Evolutionary conservation across 2,888 invertebrate species (phyloP), one percentile per base, ranked within the genome.

Genomic region (Nycteola revayana): DNA sequence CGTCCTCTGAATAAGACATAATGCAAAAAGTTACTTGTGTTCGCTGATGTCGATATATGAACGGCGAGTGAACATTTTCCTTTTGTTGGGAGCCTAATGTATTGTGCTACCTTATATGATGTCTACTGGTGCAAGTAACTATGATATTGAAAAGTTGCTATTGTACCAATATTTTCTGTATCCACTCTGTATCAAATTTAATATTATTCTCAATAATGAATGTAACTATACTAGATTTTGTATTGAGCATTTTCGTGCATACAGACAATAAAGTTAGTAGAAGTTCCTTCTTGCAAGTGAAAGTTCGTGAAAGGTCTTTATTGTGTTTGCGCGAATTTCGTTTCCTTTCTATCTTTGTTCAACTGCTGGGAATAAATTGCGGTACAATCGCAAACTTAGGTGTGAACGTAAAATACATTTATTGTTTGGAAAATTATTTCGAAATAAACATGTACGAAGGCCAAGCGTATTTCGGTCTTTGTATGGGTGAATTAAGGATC

Each of bases 291-390:
- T 66, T 62, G 54, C 56, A 42, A 65, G 64, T 56, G 61, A 68
- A 72, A 73, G 66, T 75, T 73, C 37, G 54, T 53, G 60, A 67
- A 66, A 67, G 57, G 65, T 66, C 63, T 73, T 71, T 69, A 75
- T 71, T 74, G 64, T 64, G 70, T 76, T 76, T 66, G 60, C 47
- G 46, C 27, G 47, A 68, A 74, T 73, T 75, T 64, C 55, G 63
- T 72, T 75, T 66, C 63, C 60, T 63, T 64, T 60, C 65, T 62
- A 60, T 71, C 68, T 66, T 69, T 66, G 64, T 73, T 75, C 53
- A 49, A 58, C 53, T 57, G 50, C 53, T 61, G 21, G 37, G 39
- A 54, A 57, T 51, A 63, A 73, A 70, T 65, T 65, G 61, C 61
- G 46, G 58, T 49, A 47, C 59, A 62, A 47, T 62, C 54, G 49